Percentiles rank a stretch among this genome's conserved stretches.
phyloP scores from a whole-genome alignment of 2,797 vertebrate genomes.

The Miichthys miiuy region DNA sequence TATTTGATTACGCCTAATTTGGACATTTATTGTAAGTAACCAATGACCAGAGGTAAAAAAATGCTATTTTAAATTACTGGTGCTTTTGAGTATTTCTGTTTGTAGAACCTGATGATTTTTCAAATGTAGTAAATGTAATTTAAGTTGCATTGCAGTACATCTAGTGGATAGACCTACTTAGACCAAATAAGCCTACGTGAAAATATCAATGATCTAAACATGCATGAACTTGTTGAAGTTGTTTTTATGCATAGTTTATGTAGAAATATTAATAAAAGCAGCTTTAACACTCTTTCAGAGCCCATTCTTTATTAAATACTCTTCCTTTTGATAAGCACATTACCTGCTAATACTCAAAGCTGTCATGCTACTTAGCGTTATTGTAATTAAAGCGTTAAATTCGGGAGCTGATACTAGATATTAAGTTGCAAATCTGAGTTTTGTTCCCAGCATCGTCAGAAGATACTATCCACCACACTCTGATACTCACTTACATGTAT shows the following conservation, averaged over 20 bases:
- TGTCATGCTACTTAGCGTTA: neutral
- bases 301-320: neutral
- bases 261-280: neutral
- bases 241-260: neutral
- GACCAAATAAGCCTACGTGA: neutral
- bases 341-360: neutral
- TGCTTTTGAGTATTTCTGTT: neutral
- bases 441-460: slow-evolving; percentile 18
- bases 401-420: neutral
- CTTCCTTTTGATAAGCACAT: neutral
- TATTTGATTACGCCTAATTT: neutral
- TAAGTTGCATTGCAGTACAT: neutral
- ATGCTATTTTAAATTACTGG: neutral
- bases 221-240: neutral
- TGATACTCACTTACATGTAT: neutral
- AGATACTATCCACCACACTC: slow-evolving; percentile 1
- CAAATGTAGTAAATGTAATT: neutral
- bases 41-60: neutral
- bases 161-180: neutral
- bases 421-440: neutral
- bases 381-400: neutral
- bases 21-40: too few species aligned
- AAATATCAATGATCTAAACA: neutral
- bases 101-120: neutral
- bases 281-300: neutral